A percentile compares a stretch with the other conserved stretches of the same genome.
Conservation (phyloP, 2,797 vertebrate species). For the Ara ararauna region DNA sequence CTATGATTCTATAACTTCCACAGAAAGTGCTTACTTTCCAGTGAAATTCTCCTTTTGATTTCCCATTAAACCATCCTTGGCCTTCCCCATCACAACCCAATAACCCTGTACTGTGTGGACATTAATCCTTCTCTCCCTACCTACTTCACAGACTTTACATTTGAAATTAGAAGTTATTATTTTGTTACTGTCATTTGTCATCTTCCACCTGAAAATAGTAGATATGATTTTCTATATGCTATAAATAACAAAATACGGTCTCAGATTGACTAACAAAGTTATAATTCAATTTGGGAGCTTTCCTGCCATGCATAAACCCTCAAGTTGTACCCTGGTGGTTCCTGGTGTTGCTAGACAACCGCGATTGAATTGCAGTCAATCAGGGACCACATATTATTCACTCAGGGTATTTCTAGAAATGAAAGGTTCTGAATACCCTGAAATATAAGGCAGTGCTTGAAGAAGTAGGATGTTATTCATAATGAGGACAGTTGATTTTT, state of each 20-base stretch:
- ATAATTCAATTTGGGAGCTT: constrained; percentile 64
- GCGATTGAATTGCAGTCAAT: constrained; percentile 60
- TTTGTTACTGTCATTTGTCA: constrained; percentile 70
- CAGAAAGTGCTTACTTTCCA: constrained; percentile 65
- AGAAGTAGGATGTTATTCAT: constrained; percentile 65
- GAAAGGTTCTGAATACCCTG: constrained; percentile 62
- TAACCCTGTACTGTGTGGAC: constrained; percentile 33
- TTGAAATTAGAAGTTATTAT: constrained; percentile 69
- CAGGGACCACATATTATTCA: constrained; percentile 36
- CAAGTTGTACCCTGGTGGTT: constrained; percentile 43
- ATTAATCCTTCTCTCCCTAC: constrained; percentile 63
- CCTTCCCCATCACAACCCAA: constrained; percentile 59
- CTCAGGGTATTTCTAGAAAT: constrained; percentile 55
- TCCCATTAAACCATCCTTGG: constrained; percentile 42
- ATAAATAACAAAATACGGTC: constrained; percentile 71
- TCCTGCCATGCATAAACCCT: constrained; percentile 64
- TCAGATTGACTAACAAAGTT: constrained; percentile 60
- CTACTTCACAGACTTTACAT: constrained; percentile 43
- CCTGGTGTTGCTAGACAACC: not conserved
- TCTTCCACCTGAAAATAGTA: constrained; percentile 64
- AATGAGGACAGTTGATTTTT: constrained; percentile 62
- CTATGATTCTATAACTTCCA: constrained; percentile 52
- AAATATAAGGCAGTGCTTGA: constrained; percentile 65
- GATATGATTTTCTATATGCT: constrained; percentile 44
- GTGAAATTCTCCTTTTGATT: constrained; percentile 73